phyloP scores from a whole-genome alignment of 2,797 vertebrate species.

The Balearica regulorum region DNA sequence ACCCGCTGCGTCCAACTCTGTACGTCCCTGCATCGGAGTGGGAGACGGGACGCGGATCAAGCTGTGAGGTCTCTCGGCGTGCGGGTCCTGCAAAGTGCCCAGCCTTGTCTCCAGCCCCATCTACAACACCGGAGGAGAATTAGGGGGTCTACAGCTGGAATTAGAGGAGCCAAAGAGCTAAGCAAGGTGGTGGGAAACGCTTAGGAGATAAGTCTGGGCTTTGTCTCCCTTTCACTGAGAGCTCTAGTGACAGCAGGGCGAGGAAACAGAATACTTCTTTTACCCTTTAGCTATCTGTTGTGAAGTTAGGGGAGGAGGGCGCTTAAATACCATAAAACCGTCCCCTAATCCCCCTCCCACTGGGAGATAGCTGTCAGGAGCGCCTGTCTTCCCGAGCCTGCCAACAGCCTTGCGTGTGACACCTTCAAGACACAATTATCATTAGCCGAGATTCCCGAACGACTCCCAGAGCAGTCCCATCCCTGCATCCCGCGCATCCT shows the following conservation, averaged over 20 bases:
- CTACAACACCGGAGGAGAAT: background rate
- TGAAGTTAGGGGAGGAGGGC: background rate
- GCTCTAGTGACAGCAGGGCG: background rate
- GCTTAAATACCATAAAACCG: background rate
- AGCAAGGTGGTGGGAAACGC: background rate
- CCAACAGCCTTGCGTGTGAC: background rate
- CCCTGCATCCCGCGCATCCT: background rate
- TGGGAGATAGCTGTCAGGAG: background rate
- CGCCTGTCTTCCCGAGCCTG: background rate
- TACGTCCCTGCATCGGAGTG: fast-evolving
- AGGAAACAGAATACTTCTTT: background rate
- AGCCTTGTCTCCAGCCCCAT: background rate
- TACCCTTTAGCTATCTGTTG: background rate
- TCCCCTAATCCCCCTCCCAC: background rate
- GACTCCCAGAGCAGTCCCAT: background rate
- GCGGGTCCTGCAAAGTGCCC: background rate
- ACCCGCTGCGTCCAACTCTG: fast-evolving
- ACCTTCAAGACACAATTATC: background rate
- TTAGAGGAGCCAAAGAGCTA: background rate
- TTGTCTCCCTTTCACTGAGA: background rate
- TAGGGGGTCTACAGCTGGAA: background rate
- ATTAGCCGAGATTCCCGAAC: background rate
- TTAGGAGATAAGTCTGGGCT: background rate
- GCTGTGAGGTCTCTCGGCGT: fast-evolving
- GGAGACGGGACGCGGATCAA: fast-evolving